phyloP scores from a whole-genome alignment of 1,140 invertebrate genomes.

The Leptinotarsa defecta region DNA sequence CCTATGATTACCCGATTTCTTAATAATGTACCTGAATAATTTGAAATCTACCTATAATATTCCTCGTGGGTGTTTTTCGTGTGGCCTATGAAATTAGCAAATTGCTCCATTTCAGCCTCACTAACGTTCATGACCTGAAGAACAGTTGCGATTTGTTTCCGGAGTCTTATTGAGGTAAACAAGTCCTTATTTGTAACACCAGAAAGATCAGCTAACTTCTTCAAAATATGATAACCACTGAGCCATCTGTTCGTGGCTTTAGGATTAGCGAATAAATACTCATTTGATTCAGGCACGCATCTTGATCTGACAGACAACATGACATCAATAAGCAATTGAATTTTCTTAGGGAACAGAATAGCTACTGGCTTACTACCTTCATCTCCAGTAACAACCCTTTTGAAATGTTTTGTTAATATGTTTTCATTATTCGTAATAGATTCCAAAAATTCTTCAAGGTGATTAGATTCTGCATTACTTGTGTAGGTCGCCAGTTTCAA shows the following conservation, averaged over 20 bases:
- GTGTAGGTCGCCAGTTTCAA: neutral
- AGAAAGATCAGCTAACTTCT: constrained; percentile 28
- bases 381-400: constrained; percentile 37
- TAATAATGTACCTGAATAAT: no score
- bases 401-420: constrained; percentile 34
- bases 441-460: constrained; percentile 34
- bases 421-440: constrained; percentile 32
- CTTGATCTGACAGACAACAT: neutral
- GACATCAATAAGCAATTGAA: neutral
- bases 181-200: constrained; percentile 23
- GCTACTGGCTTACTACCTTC: constrained; percentile 37
- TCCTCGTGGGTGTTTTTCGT: constrained; percentile 4
- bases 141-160: constrained; percentile 40
- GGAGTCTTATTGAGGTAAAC: constrained; percentile 35
- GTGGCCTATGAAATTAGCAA: constrained; percentile 46
- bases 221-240: constrained; percentile 26
- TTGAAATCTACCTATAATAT: neutral
- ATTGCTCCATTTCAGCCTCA: constrained; percentile 33
- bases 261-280: constrained; percentile 24
- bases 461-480: neutral
- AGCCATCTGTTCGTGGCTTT: neutral
- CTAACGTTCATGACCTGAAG: constrained; percentile 35
- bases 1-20: no score
- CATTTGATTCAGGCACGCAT: constrained; percentile 1
- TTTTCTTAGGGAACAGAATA: constrained; percentile 34